A percentile compares a stretch with the other conserved stretches of the same genome.
phyloP scores from a whole-genome alignment of 2,888 invertebrate species.

The Pseudococcus viburni region DNA sequence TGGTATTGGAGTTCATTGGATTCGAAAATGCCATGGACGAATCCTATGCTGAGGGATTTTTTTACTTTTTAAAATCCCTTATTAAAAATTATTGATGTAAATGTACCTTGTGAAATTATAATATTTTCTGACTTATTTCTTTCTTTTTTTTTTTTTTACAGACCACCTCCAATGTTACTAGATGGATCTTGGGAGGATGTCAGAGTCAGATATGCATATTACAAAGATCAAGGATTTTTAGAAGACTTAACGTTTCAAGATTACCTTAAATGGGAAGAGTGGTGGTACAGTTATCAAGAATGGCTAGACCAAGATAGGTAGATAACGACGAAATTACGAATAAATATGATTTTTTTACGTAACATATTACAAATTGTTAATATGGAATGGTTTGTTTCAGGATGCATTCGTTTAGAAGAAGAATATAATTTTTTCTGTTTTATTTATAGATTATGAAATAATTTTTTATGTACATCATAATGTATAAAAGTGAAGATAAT shows the following conservation, averaged over 20 bases:
- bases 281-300: conserved; percentile 95
- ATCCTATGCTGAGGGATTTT: no score
- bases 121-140: background rate
- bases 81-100: no score
- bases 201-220: conserved; percentile 88
- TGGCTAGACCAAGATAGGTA: conserved; percentile 86
- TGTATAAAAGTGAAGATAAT: background rate
- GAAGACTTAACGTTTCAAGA: conserved; percentile 85
- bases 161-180: conserved; percentile 70
- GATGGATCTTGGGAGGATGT: conserved; percentile 86
- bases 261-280: conserved; percentile 94
- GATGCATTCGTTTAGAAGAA: conserved; percentile 1
- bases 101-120: no score
- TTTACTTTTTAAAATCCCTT: no score
- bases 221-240: conserved; percentile 88
- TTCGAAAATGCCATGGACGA: no score
- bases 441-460: background rate
- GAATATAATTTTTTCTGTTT: background rate
- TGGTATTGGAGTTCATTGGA: no score
- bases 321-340: background rate
- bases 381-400: background rate
- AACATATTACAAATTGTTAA: background rate
- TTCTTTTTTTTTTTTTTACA: conserved; percentile 7
- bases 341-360: background rate
- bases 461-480: background rate